Conservation (phyloP, 2,888 invertebrate species). For the Campoletis raptor region DNA sequence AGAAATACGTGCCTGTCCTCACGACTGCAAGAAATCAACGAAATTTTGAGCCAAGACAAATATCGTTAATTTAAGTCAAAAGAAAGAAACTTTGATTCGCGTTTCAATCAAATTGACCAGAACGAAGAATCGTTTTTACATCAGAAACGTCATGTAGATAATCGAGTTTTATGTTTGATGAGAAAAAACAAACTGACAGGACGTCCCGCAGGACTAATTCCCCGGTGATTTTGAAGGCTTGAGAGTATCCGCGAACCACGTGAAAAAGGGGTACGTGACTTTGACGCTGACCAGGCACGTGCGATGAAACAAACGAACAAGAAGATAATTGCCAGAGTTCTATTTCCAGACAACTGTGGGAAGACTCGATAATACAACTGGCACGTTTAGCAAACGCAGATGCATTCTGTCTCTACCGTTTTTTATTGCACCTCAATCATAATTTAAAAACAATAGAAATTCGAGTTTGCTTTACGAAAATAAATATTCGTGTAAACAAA, state of each 20-base stretch:
- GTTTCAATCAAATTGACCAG: neutral
- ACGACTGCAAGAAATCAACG: neutral
- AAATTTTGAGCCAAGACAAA: neutral
- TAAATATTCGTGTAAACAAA: neutral
- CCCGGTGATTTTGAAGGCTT: neutral
- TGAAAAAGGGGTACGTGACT: conserved; percentile 21
- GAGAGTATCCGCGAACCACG: neutral
- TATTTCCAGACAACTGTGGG: conserved; percentile 31
- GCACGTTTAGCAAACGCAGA: conserved; percentile 9
- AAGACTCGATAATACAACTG: conserved; percentile 3
- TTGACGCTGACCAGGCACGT: conserved; percentile 26
- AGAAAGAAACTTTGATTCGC: no score
- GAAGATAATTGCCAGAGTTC: conserved; percentile 34
- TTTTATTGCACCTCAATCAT: neutral
- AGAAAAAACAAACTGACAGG: neutral
- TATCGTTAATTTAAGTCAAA: no score
- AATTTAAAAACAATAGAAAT: neutral
- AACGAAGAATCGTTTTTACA: neutral
- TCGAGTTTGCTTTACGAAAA: neutral
- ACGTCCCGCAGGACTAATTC: conserved; percentile 16
- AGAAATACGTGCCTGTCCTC: neutral
- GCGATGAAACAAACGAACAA: conserved; percentile 31
- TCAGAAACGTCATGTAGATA: neutral
- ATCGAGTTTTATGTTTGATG: neutral
- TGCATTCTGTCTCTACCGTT: conserved; percentile 1